A percentile compares a stretch with the other conserved stretches of the same genome.
These are phyloP conservation scores for Ardeotis arabs DNA, from an alignment of 2,113 vertebrate species.

Conservation along the genomic window DNA sequence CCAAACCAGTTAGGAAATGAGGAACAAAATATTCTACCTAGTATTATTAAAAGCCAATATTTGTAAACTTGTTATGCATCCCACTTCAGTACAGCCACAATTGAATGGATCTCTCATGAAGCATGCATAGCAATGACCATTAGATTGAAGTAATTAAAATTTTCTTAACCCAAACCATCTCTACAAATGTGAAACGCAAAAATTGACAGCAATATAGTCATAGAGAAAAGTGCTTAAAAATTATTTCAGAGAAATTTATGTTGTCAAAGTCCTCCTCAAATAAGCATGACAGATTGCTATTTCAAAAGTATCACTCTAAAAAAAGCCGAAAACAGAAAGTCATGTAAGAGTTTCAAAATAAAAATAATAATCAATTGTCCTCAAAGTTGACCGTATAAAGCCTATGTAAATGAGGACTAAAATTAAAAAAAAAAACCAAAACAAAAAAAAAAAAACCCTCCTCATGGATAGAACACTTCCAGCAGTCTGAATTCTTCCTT, in stretches of 20 bases:
- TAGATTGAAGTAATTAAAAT: not conserved
- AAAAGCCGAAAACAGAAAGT: not conserved
- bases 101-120: not conserved
- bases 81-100: not conserved
- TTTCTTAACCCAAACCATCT: not conserved
- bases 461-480: not conserved
- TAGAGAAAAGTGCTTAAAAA: not conserved
- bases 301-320: not conserved
- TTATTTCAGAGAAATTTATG: not conserved
- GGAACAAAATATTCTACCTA: not conserved
- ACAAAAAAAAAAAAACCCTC: rapidly evolving
- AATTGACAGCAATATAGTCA: not conserved
- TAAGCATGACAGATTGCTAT: not conserved
- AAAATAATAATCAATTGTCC: not conserved
- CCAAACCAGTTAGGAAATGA: not conserved
- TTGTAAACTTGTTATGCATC: not conserved
- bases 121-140: not conserved
- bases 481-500: not conserved
- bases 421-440: not conserved
- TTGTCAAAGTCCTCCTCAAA: not conserved
- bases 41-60: not conserved
- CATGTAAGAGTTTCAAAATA: not conserved
- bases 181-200: not conserved
- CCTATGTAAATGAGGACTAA: not conserved
- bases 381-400: not conserved